Base-by-base conservation (phyloP, 2,797 vertebrate species). In the Sciurus vulgaris region DNA sequence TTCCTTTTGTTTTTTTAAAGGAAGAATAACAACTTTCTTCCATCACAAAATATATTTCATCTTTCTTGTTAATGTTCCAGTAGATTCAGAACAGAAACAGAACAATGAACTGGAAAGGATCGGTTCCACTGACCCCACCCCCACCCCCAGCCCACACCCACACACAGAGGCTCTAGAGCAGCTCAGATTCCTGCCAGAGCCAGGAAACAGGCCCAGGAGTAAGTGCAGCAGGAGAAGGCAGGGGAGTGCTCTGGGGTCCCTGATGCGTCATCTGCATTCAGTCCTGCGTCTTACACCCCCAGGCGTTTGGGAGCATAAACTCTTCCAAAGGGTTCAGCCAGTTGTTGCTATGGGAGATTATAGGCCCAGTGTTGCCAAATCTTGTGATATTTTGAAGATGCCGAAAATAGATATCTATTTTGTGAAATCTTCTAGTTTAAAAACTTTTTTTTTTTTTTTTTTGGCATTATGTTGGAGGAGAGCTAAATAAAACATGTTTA, bases 371-470 rank as follows among this genome's bases (percentile, higher is more conserved):
- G 30, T 91, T 87, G 87, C 89, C 76, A 93, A 63, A 89, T 88
- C 22, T 79, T 82, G 15, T 76, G 81, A 30, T 87, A 47, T 69
- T 84, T 92, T 93, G 63, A 82, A 89, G n/a, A 78, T 82, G 67
- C 41, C 14, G 2, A 82, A 93, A 95, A 90, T 73, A 93, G 61
- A 28, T 78, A 67, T 3, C 51, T 73, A 83, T 82, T 85, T 56
- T 90, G 69, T 96, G 67, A 88, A 88, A 81, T 84, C 76, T 85
- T 38, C 28, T n/a, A 67, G 41, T 86, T 88, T 17, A 72, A 51
- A 15, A 63, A 28, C 26, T 20, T 56, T 56, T 56, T n/a, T 65
- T 67, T 13, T 74, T 47, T 90, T 83, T 81, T 63, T 77, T 74
- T 41, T 17, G 5, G 41, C 6, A 35, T 77, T 59, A 41, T 18